These are phyloP conservation scores for Digitonthophagus gazella DNA, from an alignment of 2,888 invertebrate species.

Conservation along the genomic window DNA sequence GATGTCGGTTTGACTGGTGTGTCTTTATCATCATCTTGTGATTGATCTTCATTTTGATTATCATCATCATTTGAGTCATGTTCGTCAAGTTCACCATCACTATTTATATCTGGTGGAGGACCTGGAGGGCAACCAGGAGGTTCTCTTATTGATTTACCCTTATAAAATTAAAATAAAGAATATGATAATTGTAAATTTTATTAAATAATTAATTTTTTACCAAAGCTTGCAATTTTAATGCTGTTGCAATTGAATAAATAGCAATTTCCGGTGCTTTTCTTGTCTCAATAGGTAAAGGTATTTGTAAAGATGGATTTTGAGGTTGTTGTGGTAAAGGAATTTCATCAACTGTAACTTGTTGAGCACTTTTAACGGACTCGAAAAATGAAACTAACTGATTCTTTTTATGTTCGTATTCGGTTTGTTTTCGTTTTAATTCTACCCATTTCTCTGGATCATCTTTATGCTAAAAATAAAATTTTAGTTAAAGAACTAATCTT, in stretches of 20 bases:
- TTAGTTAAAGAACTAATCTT: conserved; percentile 15
- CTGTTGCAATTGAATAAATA: conserved; percentile 51
- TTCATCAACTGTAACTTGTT: conserved; percentile 92
- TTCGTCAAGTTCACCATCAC: conserved; percentile 61
- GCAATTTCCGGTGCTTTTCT: conserved; percentile 49
- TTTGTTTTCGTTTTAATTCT: conserved; percentile 85
- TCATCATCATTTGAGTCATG: conserved; percentile 45
- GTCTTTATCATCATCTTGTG: conserved; percentile 27
- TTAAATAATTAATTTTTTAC: conserved; percentile 29
- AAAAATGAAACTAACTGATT: conserved; percentile 86
- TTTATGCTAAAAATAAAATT: conserved; percentile 69
- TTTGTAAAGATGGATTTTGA: conserved; percentile 40
- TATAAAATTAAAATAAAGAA: conserved; percentile 12
- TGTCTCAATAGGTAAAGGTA: conserved; percentile 46
- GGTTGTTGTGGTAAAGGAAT: conserved; percentile 73
- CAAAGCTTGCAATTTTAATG: conserved; percentile 49
- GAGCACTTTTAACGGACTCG: conserved; percentile 93
- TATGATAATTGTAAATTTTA: background rate
- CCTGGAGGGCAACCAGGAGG: conserved; percentile 88
- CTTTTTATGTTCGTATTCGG: conserved; percentile 88
- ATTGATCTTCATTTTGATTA: conserved; percentile 32
- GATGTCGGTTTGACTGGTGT: conserved; percentile 64
- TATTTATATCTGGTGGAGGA: conserved; percentile 72
- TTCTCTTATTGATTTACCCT: conserved; percentile 59
- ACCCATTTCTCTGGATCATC: conserved; percentile 94